Base-by-base conservation (phyloP, 2,888 invertebrate species). In the Stenurella melanura region DNA sequence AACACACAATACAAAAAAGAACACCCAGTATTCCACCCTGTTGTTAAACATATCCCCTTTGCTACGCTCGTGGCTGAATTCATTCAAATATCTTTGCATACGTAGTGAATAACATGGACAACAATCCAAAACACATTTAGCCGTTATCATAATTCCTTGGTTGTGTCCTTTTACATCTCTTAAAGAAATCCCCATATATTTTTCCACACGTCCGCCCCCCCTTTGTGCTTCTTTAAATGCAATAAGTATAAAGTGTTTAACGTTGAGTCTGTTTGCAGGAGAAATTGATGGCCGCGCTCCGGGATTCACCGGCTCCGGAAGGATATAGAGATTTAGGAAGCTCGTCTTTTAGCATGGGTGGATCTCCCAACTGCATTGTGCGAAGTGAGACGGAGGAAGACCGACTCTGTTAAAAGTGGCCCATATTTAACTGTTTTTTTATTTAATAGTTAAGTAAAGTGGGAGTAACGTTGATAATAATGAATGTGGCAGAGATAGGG, bases 271-370 rank as follows among this genome's bases (percentile, higher is more conserved):
- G 70, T 74, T 77, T 73, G 74, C 64, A 70, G 68, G 76, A 74
- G 75, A 77, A 79, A 79, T 79, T 76, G 78, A 79, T 79, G 78
- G 76, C 75, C 58, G 61, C 26, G 26, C 61, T 60, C 71, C 75
- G 75, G 71, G 74, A 72, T 68, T 64, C 69, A 56, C 76, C 64
- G 73, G 78, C 69, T 50, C 80, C 80, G 80, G 80, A 80, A 80
- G 80, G 80, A 80, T 78, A 74, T 75, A 76, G 80, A 80, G 80
- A 80, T 80, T 80, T 80, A 80, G 78, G 77, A 74, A 76, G 76
- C 77, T 70, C 60, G 42, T 42, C 42, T 42, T 42, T 34, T 34
- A 34, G 5, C 30, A 34, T 34, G 30, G 9, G 7, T 34, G 21
- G 70, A 70, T 70, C 57, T 57, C 15, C 17, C 42, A 42, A 42